A percentile compares a stretch with the other conserved stretches of the same genome.
Conservation (phyloP, 2,888 invertebrate species). For the Hyposoter didymator region DNA sequence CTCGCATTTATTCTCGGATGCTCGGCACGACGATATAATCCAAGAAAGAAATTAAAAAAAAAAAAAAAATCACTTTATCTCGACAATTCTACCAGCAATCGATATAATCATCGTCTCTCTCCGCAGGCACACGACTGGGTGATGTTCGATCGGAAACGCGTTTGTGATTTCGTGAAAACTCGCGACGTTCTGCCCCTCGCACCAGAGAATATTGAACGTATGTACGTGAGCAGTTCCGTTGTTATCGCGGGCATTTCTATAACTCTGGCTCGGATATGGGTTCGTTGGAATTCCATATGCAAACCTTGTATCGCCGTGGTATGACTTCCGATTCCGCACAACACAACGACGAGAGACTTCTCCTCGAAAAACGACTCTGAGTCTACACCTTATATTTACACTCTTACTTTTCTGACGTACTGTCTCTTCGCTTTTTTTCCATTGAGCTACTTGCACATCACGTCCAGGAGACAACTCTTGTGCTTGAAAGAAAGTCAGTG, state of each 20-base stretch:
- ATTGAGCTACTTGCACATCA: background rate
- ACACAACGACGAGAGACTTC: constrained; percentile 46
- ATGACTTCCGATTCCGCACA: constrained; percentile 71
- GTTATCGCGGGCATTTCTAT: constrained; percentile 24
- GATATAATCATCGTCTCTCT: constrained; percentile 12
- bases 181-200: constrained; percentile 1
- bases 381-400: background rate
- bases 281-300: constrained; percentile 66
- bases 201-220: constrained; percentile 17
- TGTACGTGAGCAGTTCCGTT: constrained; percentile 35
- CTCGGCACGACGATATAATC: background rate
- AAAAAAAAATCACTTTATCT: constrained; percentile 7
- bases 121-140: background rate
- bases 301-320: constrained; percentile 64
- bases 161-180: constrained; percentile 37
- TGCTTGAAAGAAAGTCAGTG: background rate
- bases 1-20: background rate
- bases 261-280: constrained; percentile 8
- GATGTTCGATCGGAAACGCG: constrained; percentile 3
- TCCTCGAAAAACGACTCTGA: background rate
- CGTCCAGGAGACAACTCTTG: background rate
- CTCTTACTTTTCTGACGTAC: background rate
- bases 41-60: background rate
- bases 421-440: background rate
- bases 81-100: constrained; percentile 2